Evolutionary conservation across 2,113 vertebrate species (phyloP).

Genomic region (Cynopterus brachyotis): DNA sequence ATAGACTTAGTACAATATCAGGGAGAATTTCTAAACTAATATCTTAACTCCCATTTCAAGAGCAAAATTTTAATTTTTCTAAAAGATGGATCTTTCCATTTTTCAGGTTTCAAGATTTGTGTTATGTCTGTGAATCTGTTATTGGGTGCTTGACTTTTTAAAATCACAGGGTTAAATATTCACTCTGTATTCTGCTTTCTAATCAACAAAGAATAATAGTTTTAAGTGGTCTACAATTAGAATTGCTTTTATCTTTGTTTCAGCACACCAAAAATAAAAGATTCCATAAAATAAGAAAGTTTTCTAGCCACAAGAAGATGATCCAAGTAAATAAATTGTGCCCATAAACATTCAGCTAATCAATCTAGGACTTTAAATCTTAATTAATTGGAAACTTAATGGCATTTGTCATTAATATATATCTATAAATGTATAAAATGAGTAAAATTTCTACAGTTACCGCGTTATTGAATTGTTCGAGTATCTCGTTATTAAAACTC

Average conservation of each 20-base stretch:
- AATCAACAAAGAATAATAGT: not conserved
- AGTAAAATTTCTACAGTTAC: not conserved
- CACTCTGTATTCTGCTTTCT: not conserved
- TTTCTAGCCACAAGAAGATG: not conserved
- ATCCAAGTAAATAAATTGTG: not conserved
- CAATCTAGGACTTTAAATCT: not conserved
- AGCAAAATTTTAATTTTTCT: not conserved
- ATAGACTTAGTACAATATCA: not conserved
- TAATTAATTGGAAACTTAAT: not conserved
- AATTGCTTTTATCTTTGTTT: not conserved
- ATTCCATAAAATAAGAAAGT: not conserved
- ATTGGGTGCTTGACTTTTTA: not conserved
- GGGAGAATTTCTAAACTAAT: not conserved
- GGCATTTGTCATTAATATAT: not conserved
- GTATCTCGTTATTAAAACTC: fast-evolving
- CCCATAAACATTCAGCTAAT: not conserved
- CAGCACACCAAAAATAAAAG: not conserved
- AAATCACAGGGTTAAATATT: not conserved
- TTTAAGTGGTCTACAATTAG: not conserved
- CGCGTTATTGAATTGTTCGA: fast-evolving
- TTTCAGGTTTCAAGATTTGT: not conserved
- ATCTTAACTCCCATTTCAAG: not conserved
- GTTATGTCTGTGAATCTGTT: not conserved
- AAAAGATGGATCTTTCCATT: not conserved
- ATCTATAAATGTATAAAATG: not conserved